phyloP scores from a whole-genome alignment of 2,797 vertebrate species.

The Tolypeutes matacus region DNA sequence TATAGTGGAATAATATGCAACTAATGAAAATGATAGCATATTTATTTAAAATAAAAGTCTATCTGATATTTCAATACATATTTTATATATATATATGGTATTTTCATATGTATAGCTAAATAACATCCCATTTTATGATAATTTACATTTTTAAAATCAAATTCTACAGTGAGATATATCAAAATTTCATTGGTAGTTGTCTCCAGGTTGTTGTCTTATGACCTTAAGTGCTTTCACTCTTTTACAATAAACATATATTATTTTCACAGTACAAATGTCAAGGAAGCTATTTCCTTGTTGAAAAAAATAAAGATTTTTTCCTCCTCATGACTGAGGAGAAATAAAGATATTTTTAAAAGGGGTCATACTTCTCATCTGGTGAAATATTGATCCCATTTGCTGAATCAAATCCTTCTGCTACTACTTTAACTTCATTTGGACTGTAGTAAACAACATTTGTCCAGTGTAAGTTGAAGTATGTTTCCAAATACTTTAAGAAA shows the following conservation, averaged over 20 bases:
- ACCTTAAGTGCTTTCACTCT: not conserved
- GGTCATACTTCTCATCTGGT: conserved; percentile 91
- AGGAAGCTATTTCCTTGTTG: conserved; percentile 17
- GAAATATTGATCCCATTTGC: conserved; percentile 96
- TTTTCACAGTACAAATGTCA: conserved; percentile 25
- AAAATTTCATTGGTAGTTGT: not conserved
- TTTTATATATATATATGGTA: no score
- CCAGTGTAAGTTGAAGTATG: conserved; percentile 91
- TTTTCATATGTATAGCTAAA: not conserved
- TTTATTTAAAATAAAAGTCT: conserved; percentile 61
- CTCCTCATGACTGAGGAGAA: not conserved
- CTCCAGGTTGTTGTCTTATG: not conserved
- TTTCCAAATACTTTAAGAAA: conserved; percentile 89
- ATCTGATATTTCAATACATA: conserved; percentile 11
- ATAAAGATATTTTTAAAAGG: conserved; percentile 20
- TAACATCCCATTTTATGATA: conserved; percentile 52
- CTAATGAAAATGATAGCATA: not conserved
- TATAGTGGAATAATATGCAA: not conserved
- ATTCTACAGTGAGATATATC: not conserved
- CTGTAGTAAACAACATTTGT: conserved; percentile 95
- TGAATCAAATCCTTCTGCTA: conserved; percentile 91
- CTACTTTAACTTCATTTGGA: conserved; percentile 92
- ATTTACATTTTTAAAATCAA: conserved; percentile 62
- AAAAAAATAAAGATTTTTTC: conserved; percentile 10
- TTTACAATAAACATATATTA: not conserved